Evolutionary conservation across 2,888 invertebrate genomes (phyloP).

Genomic region (Azorinus chamasolen): DNA sequence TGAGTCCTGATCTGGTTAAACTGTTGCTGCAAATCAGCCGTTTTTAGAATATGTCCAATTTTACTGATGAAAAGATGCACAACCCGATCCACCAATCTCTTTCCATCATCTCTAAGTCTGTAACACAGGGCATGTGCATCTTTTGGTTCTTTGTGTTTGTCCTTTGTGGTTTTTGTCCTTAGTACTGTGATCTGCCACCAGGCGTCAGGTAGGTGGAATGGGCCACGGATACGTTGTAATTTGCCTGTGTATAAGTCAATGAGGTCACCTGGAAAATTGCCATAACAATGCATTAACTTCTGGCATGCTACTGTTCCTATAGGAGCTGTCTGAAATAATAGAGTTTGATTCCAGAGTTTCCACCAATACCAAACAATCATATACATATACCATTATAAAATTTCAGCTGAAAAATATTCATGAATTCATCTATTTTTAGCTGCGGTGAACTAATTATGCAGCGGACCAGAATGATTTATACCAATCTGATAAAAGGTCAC

Average conservation of each 20-base stretch:
- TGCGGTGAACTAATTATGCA: no score
- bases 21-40: background rate
- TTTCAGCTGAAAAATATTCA: no score
- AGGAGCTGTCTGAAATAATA: no score
- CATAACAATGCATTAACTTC: no score
- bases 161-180: constrained; percentile 53
- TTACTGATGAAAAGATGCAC: constrained; percentile 68
- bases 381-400: no score
- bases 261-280: constrained; percentile 58
- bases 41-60: constrained; percentile 19
- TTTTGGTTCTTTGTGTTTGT: constrained; percentile 41
- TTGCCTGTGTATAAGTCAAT: constrained; percentile 37
- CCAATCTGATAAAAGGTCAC: no score
- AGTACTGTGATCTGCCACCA: constrained; percentile 75
- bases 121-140: constrained; percentile 68
- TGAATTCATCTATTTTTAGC: no score
- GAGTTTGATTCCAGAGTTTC: no score
- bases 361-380: no score
- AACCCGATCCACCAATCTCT: constrained; percentile 54
- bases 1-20: constrained; percentile 8
- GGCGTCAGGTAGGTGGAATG: constrained; percentile 65
- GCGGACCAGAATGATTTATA: no score
- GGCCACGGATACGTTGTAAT: constrained; percentile 47
- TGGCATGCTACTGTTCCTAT: no score
- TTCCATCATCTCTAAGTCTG: constrained; percentile 65